A percentile compares a stretch with the other conserved stretches of the same genome.
These are phyloP conservation scores for Megathymus violae DNA, from an alignment of 1,140 invertebrate genomes.

Conservation along the genomic window DNA sequence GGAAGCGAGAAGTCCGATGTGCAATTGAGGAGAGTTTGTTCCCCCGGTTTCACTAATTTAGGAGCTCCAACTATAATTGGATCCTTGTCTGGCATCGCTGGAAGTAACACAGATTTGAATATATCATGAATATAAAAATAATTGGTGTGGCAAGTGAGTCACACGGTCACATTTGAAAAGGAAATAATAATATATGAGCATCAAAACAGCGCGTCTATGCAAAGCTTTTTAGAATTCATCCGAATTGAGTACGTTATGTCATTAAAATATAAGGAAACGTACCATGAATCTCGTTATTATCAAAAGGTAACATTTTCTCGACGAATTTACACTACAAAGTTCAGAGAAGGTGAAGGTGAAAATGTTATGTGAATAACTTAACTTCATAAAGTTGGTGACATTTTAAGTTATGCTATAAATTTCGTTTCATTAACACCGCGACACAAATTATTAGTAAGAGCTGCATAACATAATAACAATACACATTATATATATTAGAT, in stretches of 20 bases:
- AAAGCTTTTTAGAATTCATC: background rate
- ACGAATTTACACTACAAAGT: conserved; percentile 26
- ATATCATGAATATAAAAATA: conserved; percentile 41
- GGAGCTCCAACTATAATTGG: conserved; percentile 84
- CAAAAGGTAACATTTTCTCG: conserved; percentile 23
- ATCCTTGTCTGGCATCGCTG: conserved; percentile 84
- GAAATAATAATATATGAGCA: background rate
- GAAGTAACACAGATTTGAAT: conserved; percentile 58
- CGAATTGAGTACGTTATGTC: conserved; percentile 36
- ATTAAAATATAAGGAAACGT: conserved; percentile 40
- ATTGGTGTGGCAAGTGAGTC: conserved; percentile 5
- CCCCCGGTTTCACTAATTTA: conserved; percentile 84
- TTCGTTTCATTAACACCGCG: background rate
- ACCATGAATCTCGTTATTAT: conserved; percentile 18
- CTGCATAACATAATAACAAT: background rate
- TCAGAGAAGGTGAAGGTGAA: conserved; percentile 20
- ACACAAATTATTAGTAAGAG: conserved; percentile 10
- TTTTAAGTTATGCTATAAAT: conserved; percentile 28
- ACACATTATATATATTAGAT: too few species aligned
- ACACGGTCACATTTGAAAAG: conserved; percentile 24
- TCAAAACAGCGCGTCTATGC: background rate
- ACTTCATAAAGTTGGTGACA: conserved; percentile 20
- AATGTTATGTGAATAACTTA: conserved; percentile 31
- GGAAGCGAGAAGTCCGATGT: conserved; percentile 85
- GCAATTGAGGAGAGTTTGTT: conserved; percentile 85